phyloP scores from a whole-genome alignment of 2,888 invertebrate genomes.

The Diarsia brunnea region DNA sequence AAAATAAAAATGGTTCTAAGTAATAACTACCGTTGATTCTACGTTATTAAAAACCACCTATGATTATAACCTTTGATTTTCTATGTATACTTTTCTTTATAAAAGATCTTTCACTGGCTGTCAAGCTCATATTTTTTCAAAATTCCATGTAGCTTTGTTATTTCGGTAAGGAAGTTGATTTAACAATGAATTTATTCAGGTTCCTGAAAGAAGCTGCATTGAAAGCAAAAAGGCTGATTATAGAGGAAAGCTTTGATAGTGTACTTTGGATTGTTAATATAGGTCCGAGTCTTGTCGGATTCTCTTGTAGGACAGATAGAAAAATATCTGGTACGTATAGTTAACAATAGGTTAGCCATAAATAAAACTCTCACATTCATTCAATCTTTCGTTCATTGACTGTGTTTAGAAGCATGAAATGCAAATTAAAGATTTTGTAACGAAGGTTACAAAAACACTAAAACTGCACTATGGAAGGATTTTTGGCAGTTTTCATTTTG shows the following conservation, averaged over 20 bases:
- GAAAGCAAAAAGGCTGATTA: constrained; percentile 64
- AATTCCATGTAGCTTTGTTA: background rate
- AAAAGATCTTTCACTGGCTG: background rate
- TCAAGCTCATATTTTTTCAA: background rate
- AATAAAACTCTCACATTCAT: background rate
- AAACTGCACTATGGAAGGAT: background rate
- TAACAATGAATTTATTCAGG: constrained; percentile 60
- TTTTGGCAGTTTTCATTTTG: no score
- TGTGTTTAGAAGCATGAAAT: no score
- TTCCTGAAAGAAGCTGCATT: constrained; percentile 50
- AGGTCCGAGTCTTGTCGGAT: constrained; percentile 75
- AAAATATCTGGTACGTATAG: constrained; percentile 70
- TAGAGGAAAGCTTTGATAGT: constrained; percentile 73
- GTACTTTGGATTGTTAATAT: constrained; percentile 78
- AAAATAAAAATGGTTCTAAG: background rate
- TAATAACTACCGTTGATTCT: constrained; percentile 30
- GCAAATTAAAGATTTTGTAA: no score
- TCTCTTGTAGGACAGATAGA: constrained; percentile 71
- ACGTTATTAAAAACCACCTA: constrained; percentile 17
- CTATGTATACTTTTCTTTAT: background rate
- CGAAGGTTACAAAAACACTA: no score
- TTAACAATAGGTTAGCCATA: background rate
- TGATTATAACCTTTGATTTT: constrained; percentile 29
- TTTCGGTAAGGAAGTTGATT: background rate
- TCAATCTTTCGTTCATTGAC: background rate